Percentiles rank a stretch among this genome's conserved stretches.
phyloP scores from a whole-genome alignment of 2,888 invertebrate genomes.

The Torymus aiolomorphi region DNA sequence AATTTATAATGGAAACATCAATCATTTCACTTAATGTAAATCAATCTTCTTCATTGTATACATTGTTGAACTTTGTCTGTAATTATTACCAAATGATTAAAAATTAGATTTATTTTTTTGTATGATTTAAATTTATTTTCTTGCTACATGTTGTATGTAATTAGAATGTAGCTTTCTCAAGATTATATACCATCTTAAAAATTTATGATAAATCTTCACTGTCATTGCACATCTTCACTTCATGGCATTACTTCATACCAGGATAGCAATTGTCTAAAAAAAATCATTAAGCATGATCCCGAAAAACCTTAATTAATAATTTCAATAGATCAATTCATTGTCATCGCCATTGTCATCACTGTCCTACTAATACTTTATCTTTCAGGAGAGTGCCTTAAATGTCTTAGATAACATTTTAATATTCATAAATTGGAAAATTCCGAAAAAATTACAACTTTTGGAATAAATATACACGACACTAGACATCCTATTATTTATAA shows the following conservation, averaged over 20 bases:
- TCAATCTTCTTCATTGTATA: conserved; percentile 55
- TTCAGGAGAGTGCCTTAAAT: conserved; percentile 1
- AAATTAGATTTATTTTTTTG: conserved; percentile 15
- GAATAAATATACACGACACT: no score
- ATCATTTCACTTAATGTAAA: conserved; percentile 57
- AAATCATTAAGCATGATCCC: conserved; percentile 45
- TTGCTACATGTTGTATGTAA: conserved; percentile 68
- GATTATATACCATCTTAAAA: conserved; percentile 34
- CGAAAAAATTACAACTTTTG: no score
- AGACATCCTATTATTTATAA: no score
- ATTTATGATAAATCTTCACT: conserved; percentile 30
- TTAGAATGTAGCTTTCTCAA: conserved; percentile 67
- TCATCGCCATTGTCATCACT: conserved; percentile 32
- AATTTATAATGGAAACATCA: conserved; percentile 66
- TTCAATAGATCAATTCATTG: conserved; percentile 46
- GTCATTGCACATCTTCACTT: conserved; percentile 52
- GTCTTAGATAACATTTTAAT: background rate
- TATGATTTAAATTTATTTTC: conserved; percentile 59
- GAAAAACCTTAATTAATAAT: conserved; percentile 47
- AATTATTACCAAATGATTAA: conserved; percentile 40
- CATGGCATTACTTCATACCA: conserved; percentile 38
- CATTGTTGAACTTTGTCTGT: conserved; percentile 48
- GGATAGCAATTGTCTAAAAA: conserved; percentile 12
- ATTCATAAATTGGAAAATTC: no score
- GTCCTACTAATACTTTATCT: conserved; percentile 32